These are phyloP conservation scores for Willisornis vidua DNA, from an alignment of 2,113 vertebrate species.

Conservation along the genomic window DNA sequence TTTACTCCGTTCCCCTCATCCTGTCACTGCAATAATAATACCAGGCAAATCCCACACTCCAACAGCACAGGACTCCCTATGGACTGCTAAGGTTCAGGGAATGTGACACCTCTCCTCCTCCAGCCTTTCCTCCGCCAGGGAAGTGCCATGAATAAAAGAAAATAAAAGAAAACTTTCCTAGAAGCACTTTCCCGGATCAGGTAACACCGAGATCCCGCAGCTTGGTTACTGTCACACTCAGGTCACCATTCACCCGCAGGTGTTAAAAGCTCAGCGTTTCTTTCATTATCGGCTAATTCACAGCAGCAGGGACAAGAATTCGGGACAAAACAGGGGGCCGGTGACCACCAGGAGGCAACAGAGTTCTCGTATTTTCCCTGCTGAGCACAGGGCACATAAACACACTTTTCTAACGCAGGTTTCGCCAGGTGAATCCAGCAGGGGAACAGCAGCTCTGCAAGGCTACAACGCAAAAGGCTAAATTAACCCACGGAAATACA, in stretches of 20 bases:
- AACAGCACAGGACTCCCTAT: neutral
- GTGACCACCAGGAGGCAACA: neutral
- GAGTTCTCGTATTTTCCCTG: neutral
- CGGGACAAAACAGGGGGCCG: too few species aligned
- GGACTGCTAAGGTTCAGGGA: neutral
- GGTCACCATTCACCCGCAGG: neutral
- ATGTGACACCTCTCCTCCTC: neutral
- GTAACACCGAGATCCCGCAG: neutral
- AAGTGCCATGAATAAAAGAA: neutral
- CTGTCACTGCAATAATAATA: neutral
- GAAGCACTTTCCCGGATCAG: neutral
- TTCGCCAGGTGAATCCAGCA: neutral
- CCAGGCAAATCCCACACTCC: neutral
- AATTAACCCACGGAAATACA: rapidly evolving
- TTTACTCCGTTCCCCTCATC: neutral
- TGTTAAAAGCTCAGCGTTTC: neutral
- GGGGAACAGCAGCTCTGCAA: neutral
- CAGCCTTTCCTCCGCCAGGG: neutral
- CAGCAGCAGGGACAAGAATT: neutral
- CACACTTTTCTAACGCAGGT: rapidly evolving
- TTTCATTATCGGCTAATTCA: rapidly evolving
- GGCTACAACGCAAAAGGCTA: neutral
- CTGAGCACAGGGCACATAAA: neutral
- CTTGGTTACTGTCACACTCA: rapidly evolving
- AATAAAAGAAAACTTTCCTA: neutral